phyloP scores from a whole-genome alignment of 2,888 invertebrate genomes.

The Andrena flavipes region DNA sequence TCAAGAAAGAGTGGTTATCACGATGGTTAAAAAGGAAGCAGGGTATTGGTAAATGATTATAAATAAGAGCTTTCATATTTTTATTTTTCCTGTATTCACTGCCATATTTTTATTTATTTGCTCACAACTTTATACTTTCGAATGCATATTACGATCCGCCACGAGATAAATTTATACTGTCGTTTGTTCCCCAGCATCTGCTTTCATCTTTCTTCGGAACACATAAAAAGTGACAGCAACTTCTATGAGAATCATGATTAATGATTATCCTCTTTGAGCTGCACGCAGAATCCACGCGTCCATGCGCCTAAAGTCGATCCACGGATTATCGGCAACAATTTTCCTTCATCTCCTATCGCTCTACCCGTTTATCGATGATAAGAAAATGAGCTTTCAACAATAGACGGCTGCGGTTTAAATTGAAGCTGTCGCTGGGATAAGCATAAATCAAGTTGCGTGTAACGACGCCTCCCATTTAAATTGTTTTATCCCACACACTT shows the following conservation, averaged over 20 bases:
- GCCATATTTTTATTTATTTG: background rate
- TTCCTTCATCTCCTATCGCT: background rate
- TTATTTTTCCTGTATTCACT: background rate
- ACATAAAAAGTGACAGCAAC: slow-evolving; percentile 6
- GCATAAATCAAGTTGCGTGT: slow-evolving; percentile 36
- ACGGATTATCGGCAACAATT: slow-evolving; percentile 35
- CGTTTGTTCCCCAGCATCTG: background rate
- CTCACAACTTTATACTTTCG: background rate
- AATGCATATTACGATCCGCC: background rate
- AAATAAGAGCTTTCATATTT: background rate
- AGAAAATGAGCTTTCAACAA: slow-evolving; percentile 23
- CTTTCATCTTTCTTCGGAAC: background rate
- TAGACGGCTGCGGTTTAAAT: slow-evolving; percentile 21
- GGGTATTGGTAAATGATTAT: no score
- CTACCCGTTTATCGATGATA: background rate
- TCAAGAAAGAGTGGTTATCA: no score
- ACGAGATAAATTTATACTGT: slow-evolving; percentile 41
- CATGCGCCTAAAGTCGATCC: slow-evolving; percentile 14
- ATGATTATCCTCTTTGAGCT: slow-evolving; percentile 29
- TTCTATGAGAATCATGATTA: slow-evolving; percentile 31
- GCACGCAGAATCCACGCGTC: slow-evolving; percentile 22
- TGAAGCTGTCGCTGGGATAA: slow-evolving; percentile 30
- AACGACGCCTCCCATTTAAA: slow-evolving; percentile 6
- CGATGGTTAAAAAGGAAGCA: no score
- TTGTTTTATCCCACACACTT: background rate